Base-by-base conservation (phyloP, 2,113 vertebrate species). In the Reinhardtius hippoglossoides region DNA sequence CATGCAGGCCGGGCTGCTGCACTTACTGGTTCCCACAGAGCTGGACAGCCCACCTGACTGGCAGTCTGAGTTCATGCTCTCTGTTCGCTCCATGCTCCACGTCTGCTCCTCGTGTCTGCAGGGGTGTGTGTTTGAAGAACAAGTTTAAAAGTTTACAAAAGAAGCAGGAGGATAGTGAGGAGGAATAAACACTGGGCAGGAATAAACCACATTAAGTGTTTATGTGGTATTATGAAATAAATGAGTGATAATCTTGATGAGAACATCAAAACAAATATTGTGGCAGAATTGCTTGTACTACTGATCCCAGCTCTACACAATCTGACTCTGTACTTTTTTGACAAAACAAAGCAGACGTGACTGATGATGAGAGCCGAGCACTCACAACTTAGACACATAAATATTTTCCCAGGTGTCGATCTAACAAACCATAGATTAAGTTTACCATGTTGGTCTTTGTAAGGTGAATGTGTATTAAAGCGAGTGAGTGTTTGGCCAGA, bases 21-120 rank as follows among this genome's bases (percentile, higher is more conserved):
- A 99, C 87, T 98, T 98, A 89, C 97, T 99, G 94, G 97, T 99
- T 88, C 97, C 97, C 89, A 99, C 96, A 0, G 97, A 99, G 76
- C 97, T 98, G 80, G 97, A 95, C 92, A 97, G 95, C 71, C 96
- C 96, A 74, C 97, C 97, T 14, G 97, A 99, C 92, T 97, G 97
- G 81, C 97, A 98, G 88, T 97, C 97, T 0, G 97, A 99, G 90
- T 97, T 97, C 91, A 97, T 92, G 46, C 97, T 98, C 82, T 97
- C 97, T 0, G 97, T 97, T 74, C 95, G 93, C 86, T 98, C 97
- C 94, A 98, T 93, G 94, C 97, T 98, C 97, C 97, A 98, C 2
- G 97, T 97, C 93, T 97, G 96, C 92, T 97, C 97, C 93, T 98
- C 97, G 0, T 97, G 96, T 95, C 97, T 99, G 92, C 75, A 55